Evolutionary conservation across 2,888 invertebrate genomes (phyloP), one percentile per base, ranked within the genome.

Genomic region (Eilema griseolum): DNA sequence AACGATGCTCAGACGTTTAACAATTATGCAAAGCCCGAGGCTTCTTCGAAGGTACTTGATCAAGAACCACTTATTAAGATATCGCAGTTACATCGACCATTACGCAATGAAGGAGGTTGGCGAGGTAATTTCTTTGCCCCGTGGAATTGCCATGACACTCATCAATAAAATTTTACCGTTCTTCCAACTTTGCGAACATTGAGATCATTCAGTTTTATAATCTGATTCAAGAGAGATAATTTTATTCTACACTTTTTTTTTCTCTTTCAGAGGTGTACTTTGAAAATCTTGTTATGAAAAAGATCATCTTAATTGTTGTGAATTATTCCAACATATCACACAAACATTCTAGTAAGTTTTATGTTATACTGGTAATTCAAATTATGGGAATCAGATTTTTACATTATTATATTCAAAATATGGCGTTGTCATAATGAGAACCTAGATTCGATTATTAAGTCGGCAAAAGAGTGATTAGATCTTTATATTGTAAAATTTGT

Each of bases 11-110:
- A 83, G 82, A 83, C 83, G 84, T 85, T 89, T 90, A 92, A 93
- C 90, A 94, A 94, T 93, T 94, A 94, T 93, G 92, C 89, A 92
- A 91, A 90, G 82, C 89, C 87, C 69, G 81, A 79, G 88, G 88
- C 84, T 86, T 86, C 87, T 74, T 81, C 80, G 83, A 84, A 86
- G 87, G 85, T 90, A 90, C 89, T 89, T 91, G 93, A 93, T 93
- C 92, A 89, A 88, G 86, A 93, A 89, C 93, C 93, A 89, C 92
- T 93, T 94, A 94, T 94, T 93, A 93, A 92, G 93, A 93, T 94
- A 94, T 93, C 91, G 89, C 88, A 92, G 93, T 91, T 92, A 92
- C 89, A 93, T 92, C 91, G 86, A 81, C 88, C 87, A 92, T 92
- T 92, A 93, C 88, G 88, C 88, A 89, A 88, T 85, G 83, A 78